Evolutionary conservation across 2,888 invertebrate species (phyloP), one percentile per base, ranked within the genome.

Genomic region (Catocala sponsa): DNA sequence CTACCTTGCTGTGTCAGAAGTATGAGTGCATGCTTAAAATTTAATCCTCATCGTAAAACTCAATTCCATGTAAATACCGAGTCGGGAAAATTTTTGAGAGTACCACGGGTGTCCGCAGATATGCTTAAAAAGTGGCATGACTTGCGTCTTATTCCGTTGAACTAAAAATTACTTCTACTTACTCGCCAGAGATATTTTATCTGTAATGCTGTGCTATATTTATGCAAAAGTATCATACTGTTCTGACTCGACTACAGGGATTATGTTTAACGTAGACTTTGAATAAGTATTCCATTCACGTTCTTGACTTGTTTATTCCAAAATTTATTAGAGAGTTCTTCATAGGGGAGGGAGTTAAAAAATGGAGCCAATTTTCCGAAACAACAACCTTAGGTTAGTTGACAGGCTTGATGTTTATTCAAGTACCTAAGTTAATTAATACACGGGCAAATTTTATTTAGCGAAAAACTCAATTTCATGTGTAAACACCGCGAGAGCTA

Each of bases 341-440:
- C 61, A 68, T 68, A 63, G 67, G 25, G 25, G 25, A 62, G 68
- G 61, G 58, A 54, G 59, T 63, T 72, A 68, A 78, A 79, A 83
- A 82, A 74, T 79, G 51, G 73, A 79, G 74, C 61, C 72, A 74
- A 80, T 83, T 80, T 81, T 70, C 65, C 68, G 72, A 75, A 81
- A 83, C 78, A 87, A 83, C 76, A 82, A 72, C 76, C 70, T 67
- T 67, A 67, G 78, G 70, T 71, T 68, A 72, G 76, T 70, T 78
- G 79, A 78, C 72, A 70, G 71, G 73, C 70, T 74, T 68, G 65
- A 76, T 84, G 83, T 87, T 84, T 84, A 80, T 78, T 78, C 74
- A 78, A 86, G 80, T 79, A 70, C 78, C 85, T 87, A 81, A 83
- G 82, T 83, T 87, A 87, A 88, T 89, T 87, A 86, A 86, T 83